Conservation (phyloP, 2,113 vertebrate species). For the Dascyllus trimaculatus region DNA sequence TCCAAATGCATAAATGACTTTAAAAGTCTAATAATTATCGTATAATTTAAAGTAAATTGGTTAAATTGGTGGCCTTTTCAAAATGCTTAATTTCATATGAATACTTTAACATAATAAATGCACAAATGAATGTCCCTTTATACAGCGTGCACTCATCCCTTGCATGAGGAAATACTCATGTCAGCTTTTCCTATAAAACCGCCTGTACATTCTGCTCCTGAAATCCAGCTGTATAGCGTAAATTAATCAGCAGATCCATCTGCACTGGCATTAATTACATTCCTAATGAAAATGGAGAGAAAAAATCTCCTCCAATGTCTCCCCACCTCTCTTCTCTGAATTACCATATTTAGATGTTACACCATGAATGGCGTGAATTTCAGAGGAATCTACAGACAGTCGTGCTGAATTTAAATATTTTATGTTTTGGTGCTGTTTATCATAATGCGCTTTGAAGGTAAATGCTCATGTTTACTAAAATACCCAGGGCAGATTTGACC, state of each 20-base stretch:
- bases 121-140: constrained; percentile 27
- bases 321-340: constrained; percentile 33
- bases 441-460: constrained; percentile 16
- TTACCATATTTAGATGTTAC: constrained; percentile 53
- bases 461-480: constrained; percentile 33
- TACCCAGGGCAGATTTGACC: constrained; percentile 17
- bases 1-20: too few species aligned
- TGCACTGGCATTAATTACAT: constrained; percentile 76
- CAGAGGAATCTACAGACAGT: constrained; percentile 16
- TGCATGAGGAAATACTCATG: constrained; percentile 51
- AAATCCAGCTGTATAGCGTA: constrained; percentile 53
- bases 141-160: constrained; percentile 29
- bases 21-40: too few species aligned
- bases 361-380: constrained; percentile 22
- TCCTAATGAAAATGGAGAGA: constrained; percentile 69
- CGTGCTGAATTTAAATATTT: constrained; percentile 42
- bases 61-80: background rate
- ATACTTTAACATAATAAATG: constrained; percentile 14
- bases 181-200: constrained; percentile 56
- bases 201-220: constrained; percentile 28
- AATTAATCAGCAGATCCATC: constrained; percentile 80
- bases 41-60: background rate
- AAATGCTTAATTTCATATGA: constrained; percentile 11
- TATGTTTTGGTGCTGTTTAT: constrained; percentile 36
- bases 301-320: constrained; percentile 49